Conservation (phyloP, 2,888 invertebrate species). For the Zele albiditarsus region DNA sequence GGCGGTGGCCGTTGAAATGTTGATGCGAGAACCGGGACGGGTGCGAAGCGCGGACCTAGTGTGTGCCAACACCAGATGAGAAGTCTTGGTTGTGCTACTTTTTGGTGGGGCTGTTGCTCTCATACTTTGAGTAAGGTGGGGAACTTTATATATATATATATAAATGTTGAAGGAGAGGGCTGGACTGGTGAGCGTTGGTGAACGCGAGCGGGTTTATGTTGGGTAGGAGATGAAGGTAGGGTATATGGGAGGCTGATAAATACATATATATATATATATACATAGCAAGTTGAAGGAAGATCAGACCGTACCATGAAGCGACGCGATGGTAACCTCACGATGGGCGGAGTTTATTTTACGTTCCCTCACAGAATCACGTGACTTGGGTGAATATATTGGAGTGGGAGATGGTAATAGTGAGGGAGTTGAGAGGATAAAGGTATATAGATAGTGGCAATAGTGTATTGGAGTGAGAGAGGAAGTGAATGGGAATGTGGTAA, state of each 20-base stretch:
- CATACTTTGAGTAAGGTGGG: conserved; percentile 22
- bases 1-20: neutral
- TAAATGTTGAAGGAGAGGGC: conserved; percentile 31
- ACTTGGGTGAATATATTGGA: conserved; percentile 30
- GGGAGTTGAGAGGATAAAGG: neutral
- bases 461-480: conserved; percentile 23
- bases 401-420: conserved; percentile 13
- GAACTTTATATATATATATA: conserved; percentile 3
- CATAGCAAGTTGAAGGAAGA: neutral
- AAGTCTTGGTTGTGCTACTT: conserved; percentile 54
- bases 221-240: conserved; percentile 30
- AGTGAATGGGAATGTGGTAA: neutral
- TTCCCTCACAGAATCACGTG: conserved; percentile 46
- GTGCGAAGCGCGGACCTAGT: conserved; percentile 41
- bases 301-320: neutral
- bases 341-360: conserved; percentile 68
- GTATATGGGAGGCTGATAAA: conserved; percentile 42
- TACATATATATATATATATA: neutral
- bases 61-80: conserved; percentile 52
- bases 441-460: conserved; percentile 31
- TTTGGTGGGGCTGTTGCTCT: conserved; percentile 33
- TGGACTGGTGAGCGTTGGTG: conserved; percentile 31
- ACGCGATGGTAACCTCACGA: conserved; percentile 72
- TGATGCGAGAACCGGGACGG: conserved; percentile 33
- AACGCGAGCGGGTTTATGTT: conserved; percentile 7